Percentiles rank a stretch among this genome's conserved stretches.
These are phyloP conservation scores for Campoletis raptor DNA, from an alignment of 2,888 invertebrate genomes.

Conservation along the genomic window DNA sequence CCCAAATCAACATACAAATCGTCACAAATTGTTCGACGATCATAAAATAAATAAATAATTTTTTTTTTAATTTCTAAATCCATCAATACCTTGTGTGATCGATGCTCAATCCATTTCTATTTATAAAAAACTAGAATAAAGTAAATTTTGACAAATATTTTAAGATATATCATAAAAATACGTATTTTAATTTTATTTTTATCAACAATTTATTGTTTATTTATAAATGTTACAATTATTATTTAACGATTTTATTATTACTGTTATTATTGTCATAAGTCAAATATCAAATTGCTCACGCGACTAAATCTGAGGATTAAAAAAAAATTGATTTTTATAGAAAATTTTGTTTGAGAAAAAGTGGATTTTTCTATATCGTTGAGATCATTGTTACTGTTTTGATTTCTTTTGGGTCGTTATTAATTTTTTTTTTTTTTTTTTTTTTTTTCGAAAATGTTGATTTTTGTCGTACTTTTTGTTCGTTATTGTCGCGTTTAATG, in stretches of 20 bases:
- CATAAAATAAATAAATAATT: background rate
- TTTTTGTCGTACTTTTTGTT: background rate
- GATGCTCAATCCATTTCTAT: background rate
- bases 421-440: no score
- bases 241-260: no score
- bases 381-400: no score
- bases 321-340: no score
- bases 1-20: conserved; percentile 14
- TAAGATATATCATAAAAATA: background rate
- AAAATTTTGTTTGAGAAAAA: background rate
- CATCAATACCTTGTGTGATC: background rate
- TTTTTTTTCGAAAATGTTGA: background rate
- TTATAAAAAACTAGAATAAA: background rate
- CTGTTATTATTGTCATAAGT: background rate
- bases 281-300: background rate
- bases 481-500: conserved; percentile 2
- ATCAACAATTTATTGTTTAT: background rate
- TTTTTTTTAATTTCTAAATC: background rate
- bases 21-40: background rate
- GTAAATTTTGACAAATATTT: background rate
- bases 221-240: no score
- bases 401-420: no score
- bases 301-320: background rate
- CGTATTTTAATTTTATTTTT: background rate
- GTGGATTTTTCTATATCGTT: background rate